These are phyloP conservation scores for Limnothrissa miodon DNA, from an alignment of 2,113 vertebrate genomes.

Conservation along the genomic window DNA sequence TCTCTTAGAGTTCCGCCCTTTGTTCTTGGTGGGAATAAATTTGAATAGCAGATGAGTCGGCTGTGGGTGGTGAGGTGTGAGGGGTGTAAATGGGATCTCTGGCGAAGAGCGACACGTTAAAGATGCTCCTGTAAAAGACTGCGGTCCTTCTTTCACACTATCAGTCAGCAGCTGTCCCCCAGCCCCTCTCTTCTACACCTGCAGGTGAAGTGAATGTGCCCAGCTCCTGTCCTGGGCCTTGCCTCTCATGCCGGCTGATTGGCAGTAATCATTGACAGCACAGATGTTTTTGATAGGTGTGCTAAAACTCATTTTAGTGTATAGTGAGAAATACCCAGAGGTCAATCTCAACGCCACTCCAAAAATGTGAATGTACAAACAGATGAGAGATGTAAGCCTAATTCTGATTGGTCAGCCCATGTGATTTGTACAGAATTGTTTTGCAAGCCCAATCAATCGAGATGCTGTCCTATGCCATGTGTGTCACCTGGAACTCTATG, in stretches of 20 bases:
- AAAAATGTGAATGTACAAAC: background rate
- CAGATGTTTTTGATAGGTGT: background rate
- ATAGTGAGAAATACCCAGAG: background rate
- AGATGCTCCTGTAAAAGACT: constrained; percentile 47
- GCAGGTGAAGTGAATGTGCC: constrained; percentile 23
- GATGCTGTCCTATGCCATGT: background rate
- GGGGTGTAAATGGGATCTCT: constrained; percentile 50
- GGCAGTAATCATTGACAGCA: background rate
- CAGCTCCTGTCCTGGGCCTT: background rate
- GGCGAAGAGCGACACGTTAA: constrained; percentile 47
- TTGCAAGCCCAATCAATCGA: too few species aligned
- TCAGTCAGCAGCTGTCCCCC: background rate
- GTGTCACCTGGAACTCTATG: background rate
- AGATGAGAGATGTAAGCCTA: background rate
- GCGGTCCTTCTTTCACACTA: constrained; percentile 14
- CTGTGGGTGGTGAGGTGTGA: constrained; percentile 27
- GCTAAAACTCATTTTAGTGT: background rate
- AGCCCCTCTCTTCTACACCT: background rate
- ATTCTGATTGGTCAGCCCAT: background rate
- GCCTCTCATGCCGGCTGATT: background rate
- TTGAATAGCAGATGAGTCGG: constrained; percentile 51
- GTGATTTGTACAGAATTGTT: background rate
- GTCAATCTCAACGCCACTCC: background rate
- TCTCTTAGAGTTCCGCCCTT: constrained; percentile 47
- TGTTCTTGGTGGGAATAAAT: constrained; percentile 62